Evolutionary conservation across 2,888 invertebrate species (phyloP).

Genomic region (Tanypteryx hageni): DNA sequence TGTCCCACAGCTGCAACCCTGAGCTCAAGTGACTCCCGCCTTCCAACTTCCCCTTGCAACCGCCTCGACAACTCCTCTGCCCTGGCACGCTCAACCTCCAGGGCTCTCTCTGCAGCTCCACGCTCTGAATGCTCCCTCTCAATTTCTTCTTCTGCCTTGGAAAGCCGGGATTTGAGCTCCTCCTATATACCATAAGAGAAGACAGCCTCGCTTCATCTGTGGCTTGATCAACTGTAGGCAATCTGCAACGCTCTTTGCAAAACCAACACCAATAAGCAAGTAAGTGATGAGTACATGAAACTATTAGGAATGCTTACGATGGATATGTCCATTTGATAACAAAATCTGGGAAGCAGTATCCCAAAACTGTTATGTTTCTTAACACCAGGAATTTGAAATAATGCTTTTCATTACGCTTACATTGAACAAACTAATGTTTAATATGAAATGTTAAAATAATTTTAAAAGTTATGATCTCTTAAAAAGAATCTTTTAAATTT

Average conservation of each 20-base stretch:
- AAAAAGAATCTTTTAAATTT: too few relatives aligned
- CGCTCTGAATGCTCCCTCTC: constrained; percentile 70
- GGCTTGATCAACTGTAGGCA: neutral
- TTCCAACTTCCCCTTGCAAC: constrained; percentile 21
- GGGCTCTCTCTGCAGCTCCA: constrained; percentile 66
- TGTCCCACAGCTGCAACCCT: constrained; percentile 43
- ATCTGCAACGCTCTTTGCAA: neutral
- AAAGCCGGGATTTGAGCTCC: constrained; percentile 70
- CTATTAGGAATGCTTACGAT: neutral
- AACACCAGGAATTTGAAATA: too few relatives aligned
- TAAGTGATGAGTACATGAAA: neutral
- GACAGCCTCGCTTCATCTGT: neutral
- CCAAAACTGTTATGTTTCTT: too few relatives aligned
- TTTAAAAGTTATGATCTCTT: too few relatives aligned
- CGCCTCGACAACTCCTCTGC: constrained; percentile 5
- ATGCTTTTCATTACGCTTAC: too few relatives aligned
- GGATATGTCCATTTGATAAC: too few relatives aligned
- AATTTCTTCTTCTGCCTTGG: constrained; percentile 27
- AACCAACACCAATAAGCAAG: neutral
- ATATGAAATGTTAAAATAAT: too few relatives aligned
- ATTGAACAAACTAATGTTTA: too few relatives aligned
- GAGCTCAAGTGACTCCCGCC: constrained; percentile 10
- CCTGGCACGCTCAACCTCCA: constrained; percentile 69
- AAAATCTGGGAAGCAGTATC: too few relatives aligned
- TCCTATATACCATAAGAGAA: constrained; percentile 70